Base-by-base conservation (phyloP, 2,888 invertebrate genomes). In the Protodeltote pygarga region DNA sequence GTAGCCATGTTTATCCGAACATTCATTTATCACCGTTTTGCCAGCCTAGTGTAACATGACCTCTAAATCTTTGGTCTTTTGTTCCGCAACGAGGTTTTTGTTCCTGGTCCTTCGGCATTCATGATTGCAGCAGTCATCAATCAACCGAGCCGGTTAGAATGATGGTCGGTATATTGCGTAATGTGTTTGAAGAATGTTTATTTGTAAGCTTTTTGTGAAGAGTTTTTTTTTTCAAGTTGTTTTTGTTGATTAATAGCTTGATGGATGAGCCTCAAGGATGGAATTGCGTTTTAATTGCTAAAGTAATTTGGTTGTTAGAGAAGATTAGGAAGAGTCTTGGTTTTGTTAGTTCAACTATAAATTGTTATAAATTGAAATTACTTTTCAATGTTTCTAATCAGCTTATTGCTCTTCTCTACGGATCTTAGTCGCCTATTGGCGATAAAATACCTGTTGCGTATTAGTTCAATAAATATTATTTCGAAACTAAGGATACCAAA, bases 1-100 rank as follows among this genome's bases (percentile, higher is more conserved):
- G 90, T 89, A 87, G 89, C 88, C 79, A 81, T 87, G 88, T 88
- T 88, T 89, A 88, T 89, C 84, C 84, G 77, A 70, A 75, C 78
- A 75, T 78, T 83, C 89, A 87, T 91, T 89, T 85, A 91, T 91
- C 89, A 91, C 77, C 72, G 80, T 81, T 81, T 78, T 75, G 76
- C 77, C 57, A 63, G 74, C 46, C 89, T 82, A 83, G 38, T 55
- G 5, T 53, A 59, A 21, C 35, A 23, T 67, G 87, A 77, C 58
- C 84, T 51, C 52, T 58, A 48, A 16, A 20, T 41, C 42, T 59
- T 50, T 55, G 35, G 48, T n/a, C 48, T 17, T 32, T 28, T 33
- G 27, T 41, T 32, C 37, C 34, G 31, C 17, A 16, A 29, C 51
- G 34, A 59, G 80, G 46, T 79, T 77, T 65, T 19, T 14, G 0